Percentiles rank a stretch among this genome's conserved stretches.
Evolutionary conservation across 2,888 invertebrate species (phyloP).

Genomic region (Chloroclysta siterata): DNA sequence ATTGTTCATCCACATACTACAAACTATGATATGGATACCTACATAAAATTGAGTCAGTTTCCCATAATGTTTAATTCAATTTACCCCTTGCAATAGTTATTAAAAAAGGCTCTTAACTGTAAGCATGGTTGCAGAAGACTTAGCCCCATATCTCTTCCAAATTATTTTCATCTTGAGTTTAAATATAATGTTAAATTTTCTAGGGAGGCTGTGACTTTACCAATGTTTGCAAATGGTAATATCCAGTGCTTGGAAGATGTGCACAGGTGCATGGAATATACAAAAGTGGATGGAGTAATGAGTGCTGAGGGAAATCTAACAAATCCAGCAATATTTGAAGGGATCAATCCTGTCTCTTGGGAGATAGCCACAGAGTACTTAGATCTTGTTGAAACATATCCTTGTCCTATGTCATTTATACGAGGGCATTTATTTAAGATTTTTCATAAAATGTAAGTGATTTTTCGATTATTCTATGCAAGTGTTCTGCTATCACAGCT

Average conservation of each 20-base stretch:
- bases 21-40: too few relatives aligned
- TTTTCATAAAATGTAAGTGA: slow-evolving; percentile 95
- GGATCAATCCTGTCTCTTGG: slow-evolving; percentile 93
- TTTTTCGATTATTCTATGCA: neutral
- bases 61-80: too few relatives aligned
- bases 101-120: too few relatives aligned
- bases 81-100: too few relatives aligned
- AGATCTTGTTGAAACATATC: slow-evolving; percentile 91
- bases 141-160: too few relatives aligned
- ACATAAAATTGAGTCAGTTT: too few relatives aligned
- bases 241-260: slow-evolving; percentile 96
- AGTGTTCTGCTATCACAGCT: too few relatives aligned
- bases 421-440: slow-evolving; percentile 98
- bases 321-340: slow-evolving; percentile 96
- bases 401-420: slow-evolving; percentile 95
- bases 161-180: too few relatives aligned
- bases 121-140: too few relatives aligned
- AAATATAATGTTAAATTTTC: slow-evolving; percentile 42
- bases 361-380: slow-evolving; percentile 95
- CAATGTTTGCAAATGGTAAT: slow-evolving; percentile 99
- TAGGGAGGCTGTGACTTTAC: slow-evolving; percentile 94
- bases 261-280: slow-evolving; percentile 91
- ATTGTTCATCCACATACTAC: too few relatives aligned
- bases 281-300: slow-evolving; percentile 95
- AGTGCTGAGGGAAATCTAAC: slow-evolving; percentile 98